Conservation (phyloP, 1,140 invertebrate genomes). For the Leguminivora glycinivorella region DNA sequence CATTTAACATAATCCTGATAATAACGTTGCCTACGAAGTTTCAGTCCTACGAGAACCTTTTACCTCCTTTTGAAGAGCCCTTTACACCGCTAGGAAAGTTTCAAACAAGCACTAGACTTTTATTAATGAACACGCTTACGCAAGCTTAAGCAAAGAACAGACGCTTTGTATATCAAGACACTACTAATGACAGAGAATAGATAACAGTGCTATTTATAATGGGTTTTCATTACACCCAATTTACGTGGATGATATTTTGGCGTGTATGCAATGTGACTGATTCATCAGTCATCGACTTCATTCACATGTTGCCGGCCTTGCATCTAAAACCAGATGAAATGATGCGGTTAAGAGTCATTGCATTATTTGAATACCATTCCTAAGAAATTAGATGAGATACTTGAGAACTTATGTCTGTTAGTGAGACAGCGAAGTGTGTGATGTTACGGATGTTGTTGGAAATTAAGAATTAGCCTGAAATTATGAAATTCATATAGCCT, state of each 20-base stretch:
- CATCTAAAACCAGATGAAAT: background rate
- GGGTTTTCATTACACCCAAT: background rate
- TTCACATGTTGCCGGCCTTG: slow-evolving; percentile 8
- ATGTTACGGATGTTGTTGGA: too few species aligned
- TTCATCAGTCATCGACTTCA: slow-evolving; percentile 21
- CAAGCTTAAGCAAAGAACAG: background rate
- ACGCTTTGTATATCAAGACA: background rate
- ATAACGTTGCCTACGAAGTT: too few species aligned
- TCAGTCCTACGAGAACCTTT: too few species aligned
- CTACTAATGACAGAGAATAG: background rate
- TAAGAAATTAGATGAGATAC: background rate
- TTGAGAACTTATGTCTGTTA: background rate
- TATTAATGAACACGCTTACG: background rate
- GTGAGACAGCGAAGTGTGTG: too few species aligned
- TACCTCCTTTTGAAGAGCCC: background rate
- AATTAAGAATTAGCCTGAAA: too few species aligned
- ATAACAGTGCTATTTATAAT: slow-evolving; percentile 2
- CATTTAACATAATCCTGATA: too few species aligned
- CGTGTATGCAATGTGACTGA: slow-evolving; percentile 10
- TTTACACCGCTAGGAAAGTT: background rate
- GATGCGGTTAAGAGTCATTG: background rate
- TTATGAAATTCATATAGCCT: too few species aligned
- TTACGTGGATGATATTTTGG: background rate
- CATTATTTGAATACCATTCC: background rate
- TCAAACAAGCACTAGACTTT: background rate